phyloP scores from a whole-genome alignment of 2,797 vertebrate genomes.

The Bovichtus diacanthus region DNA sequence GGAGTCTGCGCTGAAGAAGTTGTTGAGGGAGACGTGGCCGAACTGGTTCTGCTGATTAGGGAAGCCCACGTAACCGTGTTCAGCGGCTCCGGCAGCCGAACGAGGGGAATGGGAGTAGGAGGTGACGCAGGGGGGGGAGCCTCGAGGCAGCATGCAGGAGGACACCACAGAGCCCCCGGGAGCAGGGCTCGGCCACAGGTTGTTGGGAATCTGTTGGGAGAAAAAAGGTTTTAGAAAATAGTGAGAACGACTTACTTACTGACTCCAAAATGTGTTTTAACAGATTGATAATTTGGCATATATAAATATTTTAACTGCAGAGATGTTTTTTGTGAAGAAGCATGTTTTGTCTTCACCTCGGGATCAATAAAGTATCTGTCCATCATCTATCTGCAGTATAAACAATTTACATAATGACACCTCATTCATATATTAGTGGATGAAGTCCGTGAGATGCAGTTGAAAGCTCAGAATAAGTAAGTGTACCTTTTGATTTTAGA shows the following conservation, averaged over 20 bases:
- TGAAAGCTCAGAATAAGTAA: background rate
- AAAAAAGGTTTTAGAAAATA: conserved; percentile 2
- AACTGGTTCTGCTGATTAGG: conserved; percentile 98
- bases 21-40: conserved; percentile 95
- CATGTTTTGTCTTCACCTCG: no score
- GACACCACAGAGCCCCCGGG: conserved; percentile 92
- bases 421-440: background rate
- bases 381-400: no score
- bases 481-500: background rate
- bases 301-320: background rate
- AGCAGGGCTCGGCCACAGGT: conserved; percentile 92
- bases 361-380: no score
- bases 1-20: conserved; percentile 95
- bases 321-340: background rate
- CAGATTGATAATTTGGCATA: background rate
- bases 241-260: background rate
- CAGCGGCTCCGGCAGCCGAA: conserved; percentile 68
- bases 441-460: background rate
- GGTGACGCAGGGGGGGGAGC: conserved; percentile 94
- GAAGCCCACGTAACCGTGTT: conserved; percentile 94
- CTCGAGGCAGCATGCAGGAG: conserved; percentile 97
- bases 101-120: conserved; percentile 94
- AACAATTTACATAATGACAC: background rate
- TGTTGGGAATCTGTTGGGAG: conserved; percentile 93
- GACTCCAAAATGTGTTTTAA: background rate